phyloP scores from a whole-genome alignment of 2,797 vertebrate genomes.

The Platyrinchus mystaceus region DNA sequence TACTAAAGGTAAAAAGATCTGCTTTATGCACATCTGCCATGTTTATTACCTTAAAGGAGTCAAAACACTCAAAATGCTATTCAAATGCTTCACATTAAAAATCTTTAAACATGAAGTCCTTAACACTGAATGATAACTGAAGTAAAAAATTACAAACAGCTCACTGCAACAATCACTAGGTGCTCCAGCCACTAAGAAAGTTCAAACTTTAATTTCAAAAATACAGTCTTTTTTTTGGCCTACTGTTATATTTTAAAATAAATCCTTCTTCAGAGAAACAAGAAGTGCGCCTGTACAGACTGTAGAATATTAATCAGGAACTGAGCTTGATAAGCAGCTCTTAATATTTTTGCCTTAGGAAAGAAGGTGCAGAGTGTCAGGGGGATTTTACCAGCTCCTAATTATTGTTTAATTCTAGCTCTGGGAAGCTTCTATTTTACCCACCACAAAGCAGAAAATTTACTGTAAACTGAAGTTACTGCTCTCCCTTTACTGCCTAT shows the following conservation, averaged over 20 bases:
- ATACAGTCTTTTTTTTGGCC: not conserved
- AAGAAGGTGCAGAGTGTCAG: not conserved
- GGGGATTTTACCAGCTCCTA: slow-evolving; percentile 23
- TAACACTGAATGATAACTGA: not conserved
- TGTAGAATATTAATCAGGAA: not conserved
- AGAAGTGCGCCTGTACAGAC: not conserved
- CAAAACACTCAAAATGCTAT: not conserved
- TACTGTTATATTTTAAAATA: not conserved
- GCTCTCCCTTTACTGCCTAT: not conserved
- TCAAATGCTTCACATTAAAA: not conserved
- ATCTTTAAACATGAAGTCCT: not conserved
- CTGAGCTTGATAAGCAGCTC: not conserved
- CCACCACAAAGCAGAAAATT: not conserved
- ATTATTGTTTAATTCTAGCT: slow-evolving; percentile 1
- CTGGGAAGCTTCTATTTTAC: not conserved
- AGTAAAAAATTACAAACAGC: not conserved
- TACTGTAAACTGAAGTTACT: not conserved
- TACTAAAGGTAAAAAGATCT: not conserved
- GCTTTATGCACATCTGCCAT: not conserved
- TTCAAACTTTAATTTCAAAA: not conserved
- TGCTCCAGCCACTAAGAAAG: not conserved
- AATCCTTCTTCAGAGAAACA: not conserved
- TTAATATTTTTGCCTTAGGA: slow-evolving; percentile 5
- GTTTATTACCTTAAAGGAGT: not conserved
- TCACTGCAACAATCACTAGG: not conserved